A percentile compares a stretch with the other conserved stretches of the same genome.
phyloP scores from a whole-genome alignment of 2,113 vertebrate genomes.

The Chaetorhynchus papuensis region DNA sequence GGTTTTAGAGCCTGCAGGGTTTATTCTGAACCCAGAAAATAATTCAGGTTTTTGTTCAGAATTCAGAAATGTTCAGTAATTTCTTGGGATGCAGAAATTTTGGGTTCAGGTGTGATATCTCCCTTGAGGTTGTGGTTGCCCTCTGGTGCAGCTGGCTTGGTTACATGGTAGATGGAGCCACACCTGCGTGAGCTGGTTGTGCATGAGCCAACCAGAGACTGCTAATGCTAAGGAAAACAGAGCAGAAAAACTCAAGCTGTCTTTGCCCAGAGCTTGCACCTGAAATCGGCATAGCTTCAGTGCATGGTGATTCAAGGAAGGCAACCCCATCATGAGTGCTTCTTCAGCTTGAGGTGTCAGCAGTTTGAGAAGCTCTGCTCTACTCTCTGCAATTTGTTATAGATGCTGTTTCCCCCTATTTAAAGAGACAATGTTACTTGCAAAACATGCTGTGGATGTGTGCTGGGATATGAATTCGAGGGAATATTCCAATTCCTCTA shows the following conservation, averaged over 20 bases:
- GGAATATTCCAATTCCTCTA: background rate
- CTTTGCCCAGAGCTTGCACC: background rate
- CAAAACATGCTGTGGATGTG: background rate
- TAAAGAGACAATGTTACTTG: background rate
- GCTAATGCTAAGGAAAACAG: background rate
- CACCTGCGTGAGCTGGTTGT: background rate
- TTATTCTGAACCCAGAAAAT: background rate
- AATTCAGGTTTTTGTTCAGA: background rate
- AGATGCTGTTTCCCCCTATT: background rate
- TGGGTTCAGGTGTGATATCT: background rate
- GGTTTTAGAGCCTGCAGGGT: background rate
- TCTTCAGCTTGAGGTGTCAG: background rate
- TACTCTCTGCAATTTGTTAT: background rate
- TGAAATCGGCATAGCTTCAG: background rate
- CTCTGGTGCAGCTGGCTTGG: background rate
- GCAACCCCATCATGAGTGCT: background rate
- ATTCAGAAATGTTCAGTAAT: background rate
- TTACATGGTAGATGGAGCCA: background rate
- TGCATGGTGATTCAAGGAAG: background rate
- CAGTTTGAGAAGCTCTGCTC: background rate
- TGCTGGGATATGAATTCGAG: background rate
- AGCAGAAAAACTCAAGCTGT: background rate
- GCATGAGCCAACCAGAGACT: background rate
- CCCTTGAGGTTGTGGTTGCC: background rate
- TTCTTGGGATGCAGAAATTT: background rate